Base-by-base conservation (phyloP, 2,113 vertebrate species). In the Pseudorectes ferrugineus region DNA sequence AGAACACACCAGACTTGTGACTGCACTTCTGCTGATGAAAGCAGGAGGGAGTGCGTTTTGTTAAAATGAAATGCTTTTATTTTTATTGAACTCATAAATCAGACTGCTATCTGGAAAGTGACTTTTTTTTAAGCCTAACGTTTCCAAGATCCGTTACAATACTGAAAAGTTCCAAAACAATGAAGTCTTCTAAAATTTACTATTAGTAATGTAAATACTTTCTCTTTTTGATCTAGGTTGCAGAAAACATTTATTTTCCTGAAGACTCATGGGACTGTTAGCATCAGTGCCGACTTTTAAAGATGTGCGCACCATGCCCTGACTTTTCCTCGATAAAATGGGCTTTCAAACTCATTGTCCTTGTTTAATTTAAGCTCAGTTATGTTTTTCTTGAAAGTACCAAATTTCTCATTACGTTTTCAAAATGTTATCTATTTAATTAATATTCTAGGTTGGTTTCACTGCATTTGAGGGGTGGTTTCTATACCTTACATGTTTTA, bases 31-130 rank as follows among this genome's bases (percentile, higher is more conserved):
- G 38, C 40, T 62, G 55, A 55, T 54, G 57, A 71, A 89, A 59
- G 23, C 12, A 72, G 67, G 31, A 52, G 19, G 48, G 40, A 79
- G 28, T 1, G 3, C 0, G 0, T 29, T 92, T 85, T 89, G n/a
- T 61, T 71, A 74, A 59, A 94, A 70, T 40, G 8, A 81, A 79
- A 87, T 4, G 10, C 24, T 73, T 93, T 57, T 71, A 86, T 7
- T 73, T 93, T 57, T 71, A 86, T 7, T 33, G 22, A 55, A 74
- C 33, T 55, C 75, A 58, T n/a, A 92, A 91, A 70, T 88, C 74
- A 67, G n/a, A 72, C 8, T 45, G 25, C 40, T 85, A n/a, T 24
- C n/a, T 54, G n/a, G 45, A 55, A 85, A 78, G 23, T 12, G 31
- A 2, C 26, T 76, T 67, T 54, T 67, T 70, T 13, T 3, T 2